Evolutionary conservation across 2,113 vertebrate species (phyloP), one percentile per base, ranked within the genome.

Genomic region (Callithrix jacchus): DNA sequence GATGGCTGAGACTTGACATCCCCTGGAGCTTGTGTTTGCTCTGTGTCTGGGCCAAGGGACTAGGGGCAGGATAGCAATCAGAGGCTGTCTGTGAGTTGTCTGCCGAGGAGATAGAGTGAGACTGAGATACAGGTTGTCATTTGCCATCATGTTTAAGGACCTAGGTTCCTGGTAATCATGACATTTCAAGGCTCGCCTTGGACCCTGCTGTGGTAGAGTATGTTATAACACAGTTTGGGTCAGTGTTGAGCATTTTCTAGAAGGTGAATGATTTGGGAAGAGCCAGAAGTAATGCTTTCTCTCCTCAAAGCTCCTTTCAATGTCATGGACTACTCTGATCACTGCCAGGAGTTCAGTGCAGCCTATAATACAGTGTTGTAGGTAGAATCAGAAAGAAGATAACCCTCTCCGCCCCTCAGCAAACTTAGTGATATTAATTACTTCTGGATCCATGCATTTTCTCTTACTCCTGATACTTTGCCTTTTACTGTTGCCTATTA

Each of bases 1-100:
- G 84, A 80, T 92, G 37, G 54, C 45, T 84, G 49, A 42, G 95
- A 88, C 10, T 85, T 80, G 77, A 83, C 35, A 74, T 71, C 42
- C 30, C 66, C 87, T 91, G 89, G 56, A 84, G 49, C 21, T 89
- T 32, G 89, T 80, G 37, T 91, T 77, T 81, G 49, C 40, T 96
- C 20, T 49, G 20, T 88, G 52, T 94, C 58, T 91, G 23, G 68
- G 49, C 25, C 70, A 8, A 35, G 56, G 10, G 40, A 6, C 21
- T 37, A n/a, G 68, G 64, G 45, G 25, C 6, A 92, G 45, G 81
- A 18, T 23, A 71, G 77, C 47, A 25, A 47, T 42, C 40, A 49
- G 32, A 64, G 35, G 32, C 30, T 73, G 11, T 49, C 80, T 66
- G 37, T 37, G 13, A 68, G 37, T 66, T 81, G 21, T 89, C 79